Evolutionary conservation across 2,797 vertebrate genomes (phyloP).

Genomic region (Fundulus diaphanus): DNA sequence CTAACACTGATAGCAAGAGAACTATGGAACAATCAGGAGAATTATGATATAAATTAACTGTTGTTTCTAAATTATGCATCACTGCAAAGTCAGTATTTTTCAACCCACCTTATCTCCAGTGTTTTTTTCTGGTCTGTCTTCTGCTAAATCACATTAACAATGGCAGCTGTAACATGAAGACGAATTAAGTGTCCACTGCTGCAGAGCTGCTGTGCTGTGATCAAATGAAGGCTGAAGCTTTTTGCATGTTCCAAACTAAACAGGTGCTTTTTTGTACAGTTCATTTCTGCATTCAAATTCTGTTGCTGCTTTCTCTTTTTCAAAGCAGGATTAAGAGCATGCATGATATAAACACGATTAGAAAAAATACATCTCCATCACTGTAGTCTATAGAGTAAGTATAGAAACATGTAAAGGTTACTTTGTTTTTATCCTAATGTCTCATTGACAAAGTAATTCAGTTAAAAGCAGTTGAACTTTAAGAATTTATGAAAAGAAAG

Average conservation of each 20-base stretch:
- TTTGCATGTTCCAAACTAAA: constrained; percentile 28
- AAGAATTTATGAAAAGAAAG: background rate
- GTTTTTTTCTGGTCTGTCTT: background rate
- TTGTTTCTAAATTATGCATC: background rate
- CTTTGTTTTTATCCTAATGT: too few relatives aligned
- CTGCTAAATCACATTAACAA: background rate
- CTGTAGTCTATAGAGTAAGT: too few relatives aligned
- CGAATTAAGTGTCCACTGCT: background rate
- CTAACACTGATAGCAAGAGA: too few relatives aligned
- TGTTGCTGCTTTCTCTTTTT: background rate
- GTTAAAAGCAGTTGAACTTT: too few relatives aligned
- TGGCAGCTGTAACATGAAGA: background rate
- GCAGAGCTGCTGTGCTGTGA: background rate
- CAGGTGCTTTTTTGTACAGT: background rate
- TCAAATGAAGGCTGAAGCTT: background rate
- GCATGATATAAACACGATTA: background rate
- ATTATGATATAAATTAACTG: too few relatives aligned
- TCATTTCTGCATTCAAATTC: constrained; percentile 8
- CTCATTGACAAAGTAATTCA: background rate
- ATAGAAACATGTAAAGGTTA: background rate
- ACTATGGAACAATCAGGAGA: too few relatives aligned
- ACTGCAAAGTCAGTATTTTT: background rate
- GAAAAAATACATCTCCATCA: background rate
- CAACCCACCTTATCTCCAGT: constrained; percentile 1
- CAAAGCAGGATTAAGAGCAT: too few relatives aligned